Conservation (phyloP, 2,113 vertebrate genomes). For the Bolborhynchus lineola region DNA sequence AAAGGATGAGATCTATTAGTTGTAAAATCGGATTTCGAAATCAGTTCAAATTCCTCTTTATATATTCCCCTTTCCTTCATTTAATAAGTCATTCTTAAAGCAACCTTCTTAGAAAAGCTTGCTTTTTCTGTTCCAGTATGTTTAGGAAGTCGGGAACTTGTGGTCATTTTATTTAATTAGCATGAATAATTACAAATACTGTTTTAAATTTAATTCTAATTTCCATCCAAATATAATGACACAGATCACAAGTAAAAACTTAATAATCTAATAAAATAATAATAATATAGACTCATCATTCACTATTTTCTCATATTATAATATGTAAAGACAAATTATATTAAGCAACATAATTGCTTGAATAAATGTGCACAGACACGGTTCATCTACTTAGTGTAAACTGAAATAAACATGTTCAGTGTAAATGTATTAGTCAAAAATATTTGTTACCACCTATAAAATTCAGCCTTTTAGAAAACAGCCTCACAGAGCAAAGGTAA, state of each 20-base stretch:
- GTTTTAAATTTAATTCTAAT: slow-evolving; percentile 58
- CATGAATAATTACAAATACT: slow-evolving; percentile 56
- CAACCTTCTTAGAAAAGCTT: neutral
- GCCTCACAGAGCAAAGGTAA: neutral
- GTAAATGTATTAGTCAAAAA: neutral
- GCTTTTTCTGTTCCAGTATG: neutral
- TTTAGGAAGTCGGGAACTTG: slow-evolving; percentile 13
- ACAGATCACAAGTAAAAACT: slow-evolving; percentile 42
- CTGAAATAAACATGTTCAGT: neutral
- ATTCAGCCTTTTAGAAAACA: neutral
- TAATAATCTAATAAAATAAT: slow-evolving; percentile 54
- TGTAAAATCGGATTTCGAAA: neutral
- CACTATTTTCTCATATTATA: slow-evolving; percentile 28
- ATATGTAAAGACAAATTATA: slow-evolving; percentile 50
- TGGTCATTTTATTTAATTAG: slow-evolving; percentile 54
- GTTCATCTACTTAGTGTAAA: neutral
- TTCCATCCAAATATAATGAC: slow-evolving; percentile 55
- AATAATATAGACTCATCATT: slow-evolving; percentile 31
- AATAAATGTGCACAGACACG: slow-evolving; percentile 10
- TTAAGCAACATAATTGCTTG: slow-evolving; percentile 50
- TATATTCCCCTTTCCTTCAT: neutral
- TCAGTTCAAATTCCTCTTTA: neutral
- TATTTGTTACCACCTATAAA: neutral
- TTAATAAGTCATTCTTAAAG: neutral
- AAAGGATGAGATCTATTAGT: neutral